phyloP scores from a whole-genome alignment of 2,888 invertebrate species.

The Pterostichus niger region DNA sequence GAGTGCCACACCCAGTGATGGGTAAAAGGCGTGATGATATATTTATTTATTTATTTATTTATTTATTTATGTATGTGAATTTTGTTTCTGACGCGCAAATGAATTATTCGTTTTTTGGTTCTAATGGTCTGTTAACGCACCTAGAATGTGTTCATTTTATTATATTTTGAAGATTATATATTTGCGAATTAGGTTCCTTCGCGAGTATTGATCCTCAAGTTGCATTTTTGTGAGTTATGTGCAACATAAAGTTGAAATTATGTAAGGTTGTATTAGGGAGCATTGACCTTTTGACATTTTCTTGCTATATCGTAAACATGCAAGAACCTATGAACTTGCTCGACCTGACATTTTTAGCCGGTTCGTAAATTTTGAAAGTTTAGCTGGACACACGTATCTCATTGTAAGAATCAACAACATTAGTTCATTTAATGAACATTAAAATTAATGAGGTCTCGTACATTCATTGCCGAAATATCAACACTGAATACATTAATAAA shows the following conservation, averaged over 20 bases:
- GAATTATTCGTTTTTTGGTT: too few species aligned
- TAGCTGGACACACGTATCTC: conserved; percentile 41
- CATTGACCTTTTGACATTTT: conserved; percentile 61
- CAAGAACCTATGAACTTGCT: conserved; percentile 26
- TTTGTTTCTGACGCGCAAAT: too few species aligned
- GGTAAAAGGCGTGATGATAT: too few species aligned
- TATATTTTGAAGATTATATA: too few species aligned
- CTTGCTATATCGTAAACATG: conserved; percentile 55
- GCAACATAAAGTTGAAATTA: conserved; percentile 23
- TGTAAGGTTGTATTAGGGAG: conserved; percentile 32
- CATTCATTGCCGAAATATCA: background rate
- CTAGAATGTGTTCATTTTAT: too few species aligned
- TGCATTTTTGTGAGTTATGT: conserved; percentile 17
- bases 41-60: too few species aligned
- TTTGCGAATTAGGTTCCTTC: background rate
- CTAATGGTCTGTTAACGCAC: too few species aligned
- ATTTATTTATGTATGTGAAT: too few species aligned
- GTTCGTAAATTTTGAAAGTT: conserved; percentile 60
- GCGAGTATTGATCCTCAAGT: background rate
- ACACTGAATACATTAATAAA: background rate
- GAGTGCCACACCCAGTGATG: too few species aligned
- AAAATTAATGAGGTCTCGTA: conserved; percentile 21
- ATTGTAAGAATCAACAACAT: conserved; percentile 6
- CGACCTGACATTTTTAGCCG: conserved; percentile 61
- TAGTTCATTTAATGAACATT: conserved; percentile 14